Evolutionary conservation across 2,113 vertebrate genomes (phyloP), one percentile per base, ranked within the genome.

Genomic region (Macrotis lagotis): DNA sequence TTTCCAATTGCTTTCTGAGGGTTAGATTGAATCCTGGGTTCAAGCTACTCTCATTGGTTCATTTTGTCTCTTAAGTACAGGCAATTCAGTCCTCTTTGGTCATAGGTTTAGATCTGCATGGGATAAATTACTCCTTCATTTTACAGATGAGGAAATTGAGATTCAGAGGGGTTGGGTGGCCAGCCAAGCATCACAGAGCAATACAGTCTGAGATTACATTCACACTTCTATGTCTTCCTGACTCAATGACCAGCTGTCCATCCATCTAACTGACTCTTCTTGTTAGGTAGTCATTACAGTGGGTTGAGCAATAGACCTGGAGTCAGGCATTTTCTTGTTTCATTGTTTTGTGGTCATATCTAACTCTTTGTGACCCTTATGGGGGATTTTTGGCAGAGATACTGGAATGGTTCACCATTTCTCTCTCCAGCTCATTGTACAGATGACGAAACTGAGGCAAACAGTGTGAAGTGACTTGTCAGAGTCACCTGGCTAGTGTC

Each of bases 371-470:
- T 53, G 52, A 59, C 26, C 26, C 53, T 28, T 31, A 28, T 59
- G 53, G 53, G 53, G 0, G 28, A 28, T 59, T 59, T 9, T 59
- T 28, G 53, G 28, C 53, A 59, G 25, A 59, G 26, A 59, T 31
- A 59, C 26, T 31, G 9, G 2, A 11, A 9, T 59, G 9, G 7
- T 59, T 11, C 31, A 2, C 26, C 8, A 51, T 66, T 96, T 93
- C 50, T 12, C 90, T 26, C 5, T 2, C 51, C 5, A 3, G 0
- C 52, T 90, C 48, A 51, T 93, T 94, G 93, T 28, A 25, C 25
- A 94, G 31, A 96, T 44, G 88, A 95, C 47, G 83, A 90, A 90
- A 90, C 49, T 6, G 8, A 93, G 90, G 91, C 22, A 50, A 50
- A 90, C n/a, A 83, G 89, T 6, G 47, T 49, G n/a, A n/a, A 90